Evolutionary conservation across 2,888 invertebrate species (phyloP).

Genomic region (Melieria picta): DNA sequence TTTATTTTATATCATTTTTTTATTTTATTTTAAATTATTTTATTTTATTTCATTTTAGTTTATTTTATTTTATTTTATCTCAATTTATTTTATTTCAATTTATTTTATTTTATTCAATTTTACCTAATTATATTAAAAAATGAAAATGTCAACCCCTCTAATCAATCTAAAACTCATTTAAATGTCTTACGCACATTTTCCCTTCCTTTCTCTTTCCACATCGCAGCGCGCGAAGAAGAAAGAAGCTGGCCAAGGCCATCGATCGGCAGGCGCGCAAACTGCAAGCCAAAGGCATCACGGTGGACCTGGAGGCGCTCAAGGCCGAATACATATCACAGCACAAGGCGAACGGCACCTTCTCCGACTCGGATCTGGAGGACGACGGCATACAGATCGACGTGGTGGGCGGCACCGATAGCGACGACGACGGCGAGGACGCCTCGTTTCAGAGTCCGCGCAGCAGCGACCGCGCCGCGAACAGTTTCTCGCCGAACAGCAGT

Average conservation of each 20-base stretch:
- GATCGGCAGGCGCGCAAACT: slow-evolving; percentile 93
- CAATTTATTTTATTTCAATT: too few species aligned
- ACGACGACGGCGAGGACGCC: slow-evolving; percentile 71
- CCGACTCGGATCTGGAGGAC: slow-evolving; percentile 73
- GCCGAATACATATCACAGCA: slow-evolving; percentile 87
- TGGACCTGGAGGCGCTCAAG: slow-evolving; percentile 85
- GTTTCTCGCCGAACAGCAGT: slow-evolving; percentile 50
- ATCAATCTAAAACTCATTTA: not conserved
- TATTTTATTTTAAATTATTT: too few species aligned
- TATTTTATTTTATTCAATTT: too few species aligned
- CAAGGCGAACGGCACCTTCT: slow-evolving; percentile 70
- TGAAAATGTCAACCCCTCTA: too few species aligned
- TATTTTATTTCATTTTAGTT: too few species aligned
- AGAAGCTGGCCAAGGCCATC: slow-evolving; percentile 90
- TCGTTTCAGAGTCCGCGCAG: slow-evolving; percentile 62
- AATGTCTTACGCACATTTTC: not conserved
- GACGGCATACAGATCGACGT: slow-evolving; percentile 85
- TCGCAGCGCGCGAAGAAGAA: slow-evolving; percentile 82
- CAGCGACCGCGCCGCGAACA: slow-evolving; percentile 53
- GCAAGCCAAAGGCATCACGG: slow-evolving; percentile 89
- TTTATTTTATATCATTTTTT: too few species aligned
- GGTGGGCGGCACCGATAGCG: slow-evolving; percentile 82
- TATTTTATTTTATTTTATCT: too few species aligned
- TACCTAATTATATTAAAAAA: too few species aligned
- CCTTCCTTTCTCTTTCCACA: not conserved